A percentile compares a stretch with the other conserved stretches of the same genome.
Evolutionary conservation across 1,140 invertebrate species (phyloP).

Genomic region (Caenorhabditis tropicalis): DNA sequence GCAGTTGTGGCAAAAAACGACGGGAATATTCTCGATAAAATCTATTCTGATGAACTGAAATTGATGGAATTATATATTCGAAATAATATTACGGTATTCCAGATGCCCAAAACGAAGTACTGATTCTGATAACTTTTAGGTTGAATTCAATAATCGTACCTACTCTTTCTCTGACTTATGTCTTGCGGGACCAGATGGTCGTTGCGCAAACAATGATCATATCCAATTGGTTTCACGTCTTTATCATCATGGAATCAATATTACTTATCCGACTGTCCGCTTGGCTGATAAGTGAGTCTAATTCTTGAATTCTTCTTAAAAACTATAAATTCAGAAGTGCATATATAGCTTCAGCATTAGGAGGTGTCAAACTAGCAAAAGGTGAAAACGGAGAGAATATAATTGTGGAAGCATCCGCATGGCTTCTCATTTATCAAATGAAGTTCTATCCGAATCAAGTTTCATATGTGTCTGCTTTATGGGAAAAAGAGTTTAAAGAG

Average conservation of each 20-base stretch:
- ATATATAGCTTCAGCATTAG: slow-evolving; percentile 67
- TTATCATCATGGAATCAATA: slow-evolving; percentile 70
- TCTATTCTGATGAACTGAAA: slow-evolving; percentile 66
- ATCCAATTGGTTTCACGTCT: slow-evolving; percentile 66
- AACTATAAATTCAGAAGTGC: slow-evolving; percentile 58
- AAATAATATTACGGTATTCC: slow-evolving; percentile 66
- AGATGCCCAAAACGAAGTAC: background rate
- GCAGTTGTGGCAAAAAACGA: slow-evolving; percentile 65
- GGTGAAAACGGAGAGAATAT: slow-evolving; percentile 64
- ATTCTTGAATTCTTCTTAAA: background rate
- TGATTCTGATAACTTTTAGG: background rate
- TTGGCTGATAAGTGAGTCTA: slow-evolving; percentile 63
- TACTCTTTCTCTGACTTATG: slow-evolving; percentile 68
- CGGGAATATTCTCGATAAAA: slow-evolving; percentile 68
- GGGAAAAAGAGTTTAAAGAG: slow-evolving; percentile 66
- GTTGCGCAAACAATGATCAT: slow-evolving; percentile 69
- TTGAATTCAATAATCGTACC: slow-evolving; percentile 56
- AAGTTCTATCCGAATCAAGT: slow-evolving; percentile 64
- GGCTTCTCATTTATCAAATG: slow-evolving; percentile 71
- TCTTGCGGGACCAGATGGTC: slow-evolving; percentile 42
- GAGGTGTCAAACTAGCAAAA: slow-evolving; percentile 65
- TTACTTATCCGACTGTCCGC: slow-evolving; percentile 69
- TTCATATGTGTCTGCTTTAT: slow-evolving; percentile 57
- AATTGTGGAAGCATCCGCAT: slow-evolving; percentile 65
- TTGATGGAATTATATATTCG: slow-evolving; percentile 65